Percentiles rank a stretch among this genome's conserved stretches.
Conservation (phyloP, 2,888 invertebrate genomes). For the Folsomia manolachei region DNA sequence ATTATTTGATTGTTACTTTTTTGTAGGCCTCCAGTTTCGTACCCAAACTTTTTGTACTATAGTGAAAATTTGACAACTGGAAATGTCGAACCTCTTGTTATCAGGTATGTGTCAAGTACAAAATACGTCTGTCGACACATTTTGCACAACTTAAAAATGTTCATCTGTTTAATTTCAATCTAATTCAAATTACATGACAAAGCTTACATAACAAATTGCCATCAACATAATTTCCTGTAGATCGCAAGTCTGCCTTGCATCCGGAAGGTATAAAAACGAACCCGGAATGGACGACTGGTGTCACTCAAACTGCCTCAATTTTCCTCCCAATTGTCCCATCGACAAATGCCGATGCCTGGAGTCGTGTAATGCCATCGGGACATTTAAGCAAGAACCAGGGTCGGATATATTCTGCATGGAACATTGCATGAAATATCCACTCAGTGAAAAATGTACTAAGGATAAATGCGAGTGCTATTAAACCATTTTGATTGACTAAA, state of each 20-base stretch:
- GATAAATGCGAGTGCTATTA: constrained; percentile 34
- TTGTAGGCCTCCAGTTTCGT: constrained; percentile 57
- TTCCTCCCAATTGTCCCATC: constrained; percentile 80
- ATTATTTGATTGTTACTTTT: no score
- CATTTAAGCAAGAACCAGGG: constrained; percentile 67
- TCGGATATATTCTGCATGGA: constrained; percentile 81
- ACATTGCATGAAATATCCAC: constrained; percentile 75
- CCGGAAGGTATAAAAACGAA: constrained; percentile 62
- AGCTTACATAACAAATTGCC: not conserved
- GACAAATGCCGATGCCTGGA: constrained; percentile 74
- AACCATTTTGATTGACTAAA: no score
- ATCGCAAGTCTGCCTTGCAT: constrained; percentile 76
- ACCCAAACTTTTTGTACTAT: constrained; percentile 6
- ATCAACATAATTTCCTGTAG: constrained; percentile 55
- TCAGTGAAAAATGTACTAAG: constrained; percentile 52
- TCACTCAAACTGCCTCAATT: constrained; percentile 77
- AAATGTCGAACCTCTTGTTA: constrained; percentile 24
- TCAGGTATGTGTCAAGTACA: constrained; percentile 25
- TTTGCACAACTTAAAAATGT: no score
- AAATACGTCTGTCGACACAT: no score
- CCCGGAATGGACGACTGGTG: constrained; percentile 82
- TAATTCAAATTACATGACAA: not conserved
- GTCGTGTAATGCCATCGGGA: constrained; percentile 77
- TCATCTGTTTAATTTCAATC: no score
- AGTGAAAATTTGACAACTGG: constrained; percentile 10